Evolutionary conservation across 1,140 invertebrate genomes (phyloP), one percentile per base, ranked within the genome.

Genomic region (Brachystomella parvula): DNA sequence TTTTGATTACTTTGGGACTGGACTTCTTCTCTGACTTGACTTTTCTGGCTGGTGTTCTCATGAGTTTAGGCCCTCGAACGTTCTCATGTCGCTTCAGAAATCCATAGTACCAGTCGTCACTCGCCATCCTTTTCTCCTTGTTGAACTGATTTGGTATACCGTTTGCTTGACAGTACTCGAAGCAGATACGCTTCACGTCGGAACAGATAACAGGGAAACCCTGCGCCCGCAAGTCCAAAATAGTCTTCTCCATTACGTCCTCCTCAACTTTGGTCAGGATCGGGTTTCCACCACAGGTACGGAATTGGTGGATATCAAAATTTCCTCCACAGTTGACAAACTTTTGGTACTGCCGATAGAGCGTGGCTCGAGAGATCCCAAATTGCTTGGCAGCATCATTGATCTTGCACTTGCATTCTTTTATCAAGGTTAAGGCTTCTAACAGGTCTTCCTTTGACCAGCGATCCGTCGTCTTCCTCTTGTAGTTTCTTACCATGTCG

Each of bases 81-180:
- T 69, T 65, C 28, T 67, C 63, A 64, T 73, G 72, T 21, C 72
- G 47, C 49, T 73, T 73, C 12, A 73, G 56, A 58, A 71, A 73
- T 32, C 72, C 72, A 49, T 73, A 73, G 56, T 73, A 73, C 72
- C 72, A 73, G 58, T 73, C 72, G 58, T 73, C 72, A 59, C 72
- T 73, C 24, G 72, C 72, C 65, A 69, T 71, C 26, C 72, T n/a
- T 53, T 71, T 73, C 31, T 73, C 72, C 0, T 64, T 26, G 60
- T 71, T 73, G 47, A 73, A 73, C 44, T 73, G 72, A 58, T 73
- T 73, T 1, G 66, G 69, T 19, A 73, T 73, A 0, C 67, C 69
- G 31, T 73, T 73, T 1, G 72, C 68, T 44, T 73, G 69, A 35
- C 72, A 73, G 47, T 73, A 73, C 44, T 73, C 72, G 47, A 59